Conservation (phyloP, 2,113 vertebrate species). For the Strigops habroptila region DNA sequence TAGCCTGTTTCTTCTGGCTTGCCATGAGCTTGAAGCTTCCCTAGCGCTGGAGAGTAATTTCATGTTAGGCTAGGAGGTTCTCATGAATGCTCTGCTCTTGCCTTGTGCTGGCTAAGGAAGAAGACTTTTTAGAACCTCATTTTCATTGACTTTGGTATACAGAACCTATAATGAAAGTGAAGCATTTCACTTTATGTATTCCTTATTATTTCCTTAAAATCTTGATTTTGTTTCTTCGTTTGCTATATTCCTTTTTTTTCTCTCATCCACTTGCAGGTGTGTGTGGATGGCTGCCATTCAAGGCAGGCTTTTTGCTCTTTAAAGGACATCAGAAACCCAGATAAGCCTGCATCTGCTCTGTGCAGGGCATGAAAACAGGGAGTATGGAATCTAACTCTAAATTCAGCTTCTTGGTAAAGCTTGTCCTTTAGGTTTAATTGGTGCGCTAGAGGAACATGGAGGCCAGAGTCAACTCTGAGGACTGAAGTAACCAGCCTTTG, state of each 20-base stretch:
- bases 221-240: not conserved
- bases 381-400: not conserved
- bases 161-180: not conserved
- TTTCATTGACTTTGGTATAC: not conserved
- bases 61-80: not conserved
- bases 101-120: not conserved
- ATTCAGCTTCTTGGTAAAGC: not conserved
- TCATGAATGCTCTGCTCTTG: not conserved
- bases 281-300: not conserved
- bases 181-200: not conserved
- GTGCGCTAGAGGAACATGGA: not conserved
- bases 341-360: not conserved
- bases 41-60: not conserved
- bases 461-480: not conserved
- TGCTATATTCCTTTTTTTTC: not conserved
- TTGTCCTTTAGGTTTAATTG: not conserved
- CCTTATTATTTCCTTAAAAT: not conserved
- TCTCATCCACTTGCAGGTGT: not conserved
- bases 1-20: not conserved
- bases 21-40: not conserved
- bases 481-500: constrained; percentile 2
- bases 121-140: not conserved
- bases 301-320: not conserved
- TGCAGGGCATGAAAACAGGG: not conserved
- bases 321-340: not conserved